Evolutionary conservation across 2,888 invertebrate species (phyloP).

Genomic region (Hirtodrosophila alboralis): DNA sequence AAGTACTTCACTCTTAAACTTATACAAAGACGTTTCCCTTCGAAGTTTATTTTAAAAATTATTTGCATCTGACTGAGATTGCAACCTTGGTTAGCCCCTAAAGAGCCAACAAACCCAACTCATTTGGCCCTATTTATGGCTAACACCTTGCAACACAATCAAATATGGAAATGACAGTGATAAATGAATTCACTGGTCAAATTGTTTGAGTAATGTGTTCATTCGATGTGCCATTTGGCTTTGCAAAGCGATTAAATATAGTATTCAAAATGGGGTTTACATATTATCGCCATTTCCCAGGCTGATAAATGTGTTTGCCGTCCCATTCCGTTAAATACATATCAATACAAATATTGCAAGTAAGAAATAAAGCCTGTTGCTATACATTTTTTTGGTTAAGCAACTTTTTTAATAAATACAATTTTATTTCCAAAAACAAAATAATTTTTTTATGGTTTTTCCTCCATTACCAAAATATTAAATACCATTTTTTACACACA

Average conservation of each 20-base stretch:
- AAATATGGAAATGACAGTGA: constrained; percentile 23
- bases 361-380: no score
- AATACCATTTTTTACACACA: no score
- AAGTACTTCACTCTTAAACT: not conserved
- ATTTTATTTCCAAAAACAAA: no score
- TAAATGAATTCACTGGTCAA: constrained; percentile 21
- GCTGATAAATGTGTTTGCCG: no score
- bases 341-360: no score
- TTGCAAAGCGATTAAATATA: not conserved
- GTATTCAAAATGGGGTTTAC: no score
- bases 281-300: no score
- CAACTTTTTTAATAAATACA: no score
- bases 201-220: constrained; percentile 2
- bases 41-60: not conserved
- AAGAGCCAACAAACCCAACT: constrained; percentile 3
- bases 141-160: not conserved
- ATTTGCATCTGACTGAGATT: not conserved
- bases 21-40: not conserved
- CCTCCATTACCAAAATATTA: no score
- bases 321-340: no score
- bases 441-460: no score
- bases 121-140: not conserved
- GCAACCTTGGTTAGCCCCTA: not conserved
- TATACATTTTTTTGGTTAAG: no score
- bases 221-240: constrained; percentile 8